Conservation (phyloP, 2,888 invertebrate species). For the Epiblema foenella region DNA sequence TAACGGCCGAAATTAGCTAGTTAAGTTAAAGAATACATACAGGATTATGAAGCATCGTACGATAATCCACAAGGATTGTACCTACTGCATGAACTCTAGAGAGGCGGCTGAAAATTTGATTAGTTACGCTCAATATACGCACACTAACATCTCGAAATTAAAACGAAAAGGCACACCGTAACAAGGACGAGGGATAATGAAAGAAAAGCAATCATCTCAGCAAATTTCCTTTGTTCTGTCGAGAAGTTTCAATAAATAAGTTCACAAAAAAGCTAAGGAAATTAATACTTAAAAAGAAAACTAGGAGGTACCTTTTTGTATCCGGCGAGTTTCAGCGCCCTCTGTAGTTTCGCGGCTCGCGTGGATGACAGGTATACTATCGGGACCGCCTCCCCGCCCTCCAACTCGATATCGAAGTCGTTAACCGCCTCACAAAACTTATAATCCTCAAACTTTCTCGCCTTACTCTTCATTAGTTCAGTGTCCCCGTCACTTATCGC, state of each 20-base stretch:
- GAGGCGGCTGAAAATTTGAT: conserved; percentile 1
- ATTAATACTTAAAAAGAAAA: conserved; percentile 44
- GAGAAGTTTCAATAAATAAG: conserved; percentile 37
- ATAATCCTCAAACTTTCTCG: conserved; percentile 75
- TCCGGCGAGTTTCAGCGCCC: conserved; percentile 84
- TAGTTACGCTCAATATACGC: neutral
- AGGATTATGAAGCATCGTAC: conserved; percentile 47
- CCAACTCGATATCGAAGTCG: conserved; percentile 79
- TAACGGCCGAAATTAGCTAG: conserved; percentile 51
- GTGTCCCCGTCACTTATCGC: conserved; percentile 68
- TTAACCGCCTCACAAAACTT: conserved; percentile 78
- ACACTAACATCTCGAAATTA: conserved; percentile 1
- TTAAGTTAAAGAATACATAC: conserved; percentile 46
- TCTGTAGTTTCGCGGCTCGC: conserved; percentile 81
- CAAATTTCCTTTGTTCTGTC: conserved; percentile 37
- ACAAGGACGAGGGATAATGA: conserved; percentile 31
- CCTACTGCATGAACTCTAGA: conserved; percentile 45
- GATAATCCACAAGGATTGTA: conserved; percentile 56
- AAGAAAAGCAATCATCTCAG: conserved; percentile 38
- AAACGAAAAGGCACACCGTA: conserved; percentile 25
- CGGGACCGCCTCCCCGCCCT: conserved; percentile 72
- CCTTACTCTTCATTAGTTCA: conserved; percentile 74
- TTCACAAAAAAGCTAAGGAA: conserved; percentile 38
- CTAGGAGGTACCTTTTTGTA: conserved; percentile 81
- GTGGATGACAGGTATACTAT: conserved; percentile 81